Evolutionary conservation across 2,888 invertebrate genomes (phyloP).

Genomic region (Drosophila acutilabella): DNA sequence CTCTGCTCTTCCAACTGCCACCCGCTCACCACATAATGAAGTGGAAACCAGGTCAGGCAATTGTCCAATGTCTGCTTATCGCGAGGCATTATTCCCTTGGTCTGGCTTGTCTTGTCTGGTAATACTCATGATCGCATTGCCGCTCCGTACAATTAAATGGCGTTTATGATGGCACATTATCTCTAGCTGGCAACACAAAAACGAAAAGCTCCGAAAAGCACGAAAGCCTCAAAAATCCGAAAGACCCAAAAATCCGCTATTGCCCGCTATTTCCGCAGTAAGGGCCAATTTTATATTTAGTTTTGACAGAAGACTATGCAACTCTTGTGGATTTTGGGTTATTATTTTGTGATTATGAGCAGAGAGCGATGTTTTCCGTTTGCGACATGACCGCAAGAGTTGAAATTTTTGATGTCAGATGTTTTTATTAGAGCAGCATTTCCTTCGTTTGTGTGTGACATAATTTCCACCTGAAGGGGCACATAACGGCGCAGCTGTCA

Average conservation of each 20-base stretch:
- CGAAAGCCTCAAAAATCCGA: conserved; percentile 14
- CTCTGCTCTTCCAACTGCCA: neutral
- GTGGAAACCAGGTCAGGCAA: conserved; percentile 67
- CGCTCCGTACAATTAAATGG: conserved; percentile 57
- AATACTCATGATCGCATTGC: conserved; percentile 7
- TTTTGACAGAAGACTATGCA: conserved; percentile 22
- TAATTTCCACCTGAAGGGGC: conserved; percentile 52
- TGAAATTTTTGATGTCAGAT: conserved; percentile 11
- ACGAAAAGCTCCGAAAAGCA: conserved; percentile 18
- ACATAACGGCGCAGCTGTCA: conserved; percentile 47
- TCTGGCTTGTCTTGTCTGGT: conserved; percentile 5
- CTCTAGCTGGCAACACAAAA: conserved; percentile 29
- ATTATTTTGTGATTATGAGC: conserved; percentile 67
- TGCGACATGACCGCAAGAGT: conserved; percentile 59
- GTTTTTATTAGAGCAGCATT: conserved; percentile 53
- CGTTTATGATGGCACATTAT: conserved; percentile 65
- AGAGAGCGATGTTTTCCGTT: conserved; percentile 60
- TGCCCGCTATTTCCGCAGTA: conserved; percentile 52
- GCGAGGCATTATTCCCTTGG: conserved; percentile 30
- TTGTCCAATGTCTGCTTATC: conserved; percentile 63
- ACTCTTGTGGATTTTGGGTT: conserved; percentile 52
- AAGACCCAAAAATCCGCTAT: conserved; percentile 38
- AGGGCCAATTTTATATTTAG: conserved; percentile 37
- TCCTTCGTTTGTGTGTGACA: conserved; percentile 58
- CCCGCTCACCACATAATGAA: conserved; percentile 3